A percentile compares a stretch with the other conserved stretches of the same genome.
Evolutionary conservation across 23 tunicate species (phyloP).

Genomic region (Botrylloides violaceus): DNA sequence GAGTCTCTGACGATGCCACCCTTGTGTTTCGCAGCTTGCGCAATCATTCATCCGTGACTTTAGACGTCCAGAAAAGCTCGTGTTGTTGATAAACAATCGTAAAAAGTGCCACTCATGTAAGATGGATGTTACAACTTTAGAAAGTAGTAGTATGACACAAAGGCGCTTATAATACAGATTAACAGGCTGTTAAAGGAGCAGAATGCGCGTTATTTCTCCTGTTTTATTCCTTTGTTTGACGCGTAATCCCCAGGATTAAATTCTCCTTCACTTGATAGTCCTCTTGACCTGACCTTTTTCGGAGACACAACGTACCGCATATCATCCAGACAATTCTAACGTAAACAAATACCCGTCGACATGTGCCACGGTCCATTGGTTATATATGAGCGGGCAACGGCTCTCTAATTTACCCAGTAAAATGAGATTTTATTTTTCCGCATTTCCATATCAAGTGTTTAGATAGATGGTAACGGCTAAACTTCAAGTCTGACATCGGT

Average conservation of each 20-base stretch:
- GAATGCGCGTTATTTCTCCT: not conserved
- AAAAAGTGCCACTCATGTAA: too few species aligned
- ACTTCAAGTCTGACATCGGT: too few species aligned
- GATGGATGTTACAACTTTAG: too few species aligned
- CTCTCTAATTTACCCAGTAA: not conserved
- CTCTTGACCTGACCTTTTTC: slow-evolving; percentile 1
- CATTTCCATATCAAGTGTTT: not conserved
- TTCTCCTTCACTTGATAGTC: not conserved
- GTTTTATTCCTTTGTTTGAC: not conserved
- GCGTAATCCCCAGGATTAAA: not conserved
- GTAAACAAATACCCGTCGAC: not conserved
- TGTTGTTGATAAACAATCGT: too few species aligned
- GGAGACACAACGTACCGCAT: not conserved
- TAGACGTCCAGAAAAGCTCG: too few species aligned
- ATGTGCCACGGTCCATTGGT: not conserved
- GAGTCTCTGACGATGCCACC: too few species aligned
- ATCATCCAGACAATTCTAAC: not conserved
- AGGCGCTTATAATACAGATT: not conserved
- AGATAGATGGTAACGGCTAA: not conserved
- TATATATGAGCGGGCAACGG: not conserved
- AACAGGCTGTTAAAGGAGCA: not conserved
- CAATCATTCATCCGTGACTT: too few species aligned
- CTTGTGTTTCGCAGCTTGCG: too few species aligned
- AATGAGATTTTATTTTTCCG: not conserved
- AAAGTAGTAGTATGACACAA: too few species aligned